Conservation (phyloP, 2,113 vertebrate species). For the Antechinus stuartii region DNA sequence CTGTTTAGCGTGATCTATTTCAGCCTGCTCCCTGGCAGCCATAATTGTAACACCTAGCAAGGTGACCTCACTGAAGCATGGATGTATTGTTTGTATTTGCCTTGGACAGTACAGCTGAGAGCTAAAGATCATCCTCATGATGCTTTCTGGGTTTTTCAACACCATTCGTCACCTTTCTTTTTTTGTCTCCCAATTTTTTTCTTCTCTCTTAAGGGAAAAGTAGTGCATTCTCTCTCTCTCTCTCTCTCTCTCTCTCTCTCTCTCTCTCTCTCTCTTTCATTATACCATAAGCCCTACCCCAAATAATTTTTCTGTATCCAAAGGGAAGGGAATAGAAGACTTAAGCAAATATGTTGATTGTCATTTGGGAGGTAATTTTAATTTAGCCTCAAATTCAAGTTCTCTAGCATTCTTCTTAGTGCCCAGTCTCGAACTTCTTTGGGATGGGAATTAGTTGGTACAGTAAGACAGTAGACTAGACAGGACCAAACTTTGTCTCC, state of each 20-base stretch:
- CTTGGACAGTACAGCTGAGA: not conserved
- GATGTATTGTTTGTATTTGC: not conserved
- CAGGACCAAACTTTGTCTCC: not conserved
- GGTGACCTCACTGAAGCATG: rapidly evolving
- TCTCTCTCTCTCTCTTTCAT: not conserved
- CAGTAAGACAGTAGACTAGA: not conserved
- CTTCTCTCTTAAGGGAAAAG: not conserved
- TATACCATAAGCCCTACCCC: not conserved
- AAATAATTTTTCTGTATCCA: not conserved
- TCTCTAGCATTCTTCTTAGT: not conserved
- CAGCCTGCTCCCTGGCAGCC: not conserved
- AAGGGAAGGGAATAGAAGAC: not conserved
- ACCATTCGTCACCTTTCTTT: not conserved
- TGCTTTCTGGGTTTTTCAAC: not conserved
- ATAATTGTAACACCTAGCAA: not conserved
- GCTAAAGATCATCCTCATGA: not conserved
- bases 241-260: not conserved
- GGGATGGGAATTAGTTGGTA: not conserved
- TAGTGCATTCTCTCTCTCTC: not conserved
- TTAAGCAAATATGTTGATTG: not conserved
- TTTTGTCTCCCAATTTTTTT: not conserved
- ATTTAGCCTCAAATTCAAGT: not conserved
- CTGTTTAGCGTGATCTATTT: not conserved
- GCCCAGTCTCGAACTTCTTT: not conserved
- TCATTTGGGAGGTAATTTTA: not conserved